phyloP scores from a whole-genome alignment of 2,113 vertebrate genomes.

The Glaucidium brasilianum region DNA sequence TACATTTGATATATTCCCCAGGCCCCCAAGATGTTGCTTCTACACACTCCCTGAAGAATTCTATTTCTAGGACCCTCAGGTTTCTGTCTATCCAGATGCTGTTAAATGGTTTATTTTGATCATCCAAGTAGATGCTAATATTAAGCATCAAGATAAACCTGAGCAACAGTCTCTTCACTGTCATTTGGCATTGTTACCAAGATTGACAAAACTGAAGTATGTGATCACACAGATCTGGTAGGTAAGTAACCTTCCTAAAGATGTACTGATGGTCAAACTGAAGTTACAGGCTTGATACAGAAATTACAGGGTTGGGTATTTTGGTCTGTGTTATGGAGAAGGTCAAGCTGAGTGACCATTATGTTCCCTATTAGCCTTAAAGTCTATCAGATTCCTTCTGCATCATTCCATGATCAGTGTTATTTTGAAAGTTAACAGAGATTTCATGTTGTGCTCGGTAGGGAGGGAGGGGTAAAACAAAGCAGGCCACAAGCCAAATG shows the following conservation, averaged over 20 bases:
- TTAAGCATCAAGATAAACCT: neutral
- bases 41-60: neutral
- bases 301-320: neutral
- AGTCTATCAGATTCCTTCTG: neutral
- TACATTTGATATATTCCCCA: neutral
- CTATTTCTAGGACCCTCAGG: neutral
- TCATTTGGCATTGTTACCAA: neutral
- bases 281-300: neutral
- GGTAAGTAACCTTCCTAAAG: neutral
- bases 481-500: neutral
- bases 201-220: neutral
- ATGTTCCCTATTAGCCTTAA: neutral
- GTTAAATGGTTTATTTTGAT: neutral
- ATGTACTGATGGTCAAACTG: neutral
- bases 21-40: rapidly evolving
- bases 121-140: neutral
- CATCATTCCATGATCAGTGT: neutral
- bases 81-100: neutral
- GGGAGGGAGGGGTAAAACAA: neutral
- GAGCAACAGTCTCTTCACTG: neutral
- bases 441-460: neutral
- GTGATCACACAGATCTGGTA: neutral
- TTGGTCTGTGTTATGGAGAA: neutral
- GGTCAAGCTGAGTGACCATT: neutral
- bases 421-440: neutral